These are phyloP conservation scores for Teleiodes luculella DNA, from an alignment of 2,888 invertebrate genomes.

Conservation along the genomic window DNA sequence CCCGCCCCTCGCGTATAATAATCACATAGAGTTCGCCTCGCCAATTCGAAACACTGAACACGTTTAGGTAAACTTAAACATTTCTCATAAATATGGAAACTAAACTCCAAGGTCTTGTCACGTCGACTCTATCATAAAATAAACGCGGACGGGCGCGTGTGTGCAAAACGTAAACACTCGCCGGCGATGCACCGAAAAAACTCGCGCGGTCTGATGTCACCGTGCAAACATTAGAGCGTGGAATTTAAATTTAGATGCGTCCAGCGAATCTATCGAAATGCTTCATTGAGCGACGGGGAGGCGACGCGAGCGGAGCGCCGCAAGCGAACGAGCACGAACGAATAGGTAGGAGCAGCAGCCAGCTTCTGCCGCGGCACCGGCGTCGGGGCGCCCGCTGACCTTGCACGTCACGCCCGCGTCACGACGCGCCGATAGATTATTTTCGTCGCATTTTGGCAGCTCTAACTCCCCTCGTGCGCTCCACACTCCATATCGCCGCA, in stretches of 20 bases:
- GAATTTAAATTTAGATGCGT: constrained; percentile 71
- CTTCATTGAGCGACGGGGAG: constrained; percentile 76
- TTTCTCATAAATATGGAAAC: constrained; percentile 28
- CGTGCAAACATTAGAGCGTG: constrained; percentile 67
- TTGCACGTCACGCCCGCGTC: constrained; percentile 70
- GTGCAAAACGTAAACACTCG: constrained; percentile 67
- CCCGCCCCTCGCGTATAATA: background rate
- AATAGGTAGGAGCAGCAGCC: constrained; percentile 50
- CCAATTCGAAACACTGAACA: background rate
- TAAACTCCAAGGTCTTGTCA: constrained; percentile 46
- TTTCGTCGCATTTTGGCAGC: constrained; percentile 74
- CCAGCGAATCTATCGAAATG: constrained; percentile 58
- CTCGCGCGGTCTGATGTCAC: constrained; percentile 71
- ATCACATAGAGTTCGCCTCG: constrained; percentile 4
- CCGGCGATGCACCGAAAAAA: constrained; percentile 65
- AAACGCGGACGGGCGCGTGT: constrained; percentile 47
- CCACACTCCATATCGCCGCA: constrained; percentile 41
- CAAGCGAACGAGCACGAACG: constrained; percentile 68
- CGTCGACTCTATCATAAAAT: constrained; percentile 48
- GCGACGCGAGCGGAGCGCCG: constrained; percentile 74
- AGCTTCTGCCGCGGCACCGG: constrained; percentile 28
- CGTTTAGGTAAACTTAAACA: constrained; percentile 9
- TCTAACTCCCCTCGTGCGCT: constrained; percentile 47
- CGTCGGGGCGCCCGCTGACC: constrained; percentile 48
- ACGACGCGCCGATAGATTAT: constrained; percentile 67